Base-by-base conservation (phyloP, 2,797 vertebrate species). In the Lepidocolaptes lacrymiger region DNA sequence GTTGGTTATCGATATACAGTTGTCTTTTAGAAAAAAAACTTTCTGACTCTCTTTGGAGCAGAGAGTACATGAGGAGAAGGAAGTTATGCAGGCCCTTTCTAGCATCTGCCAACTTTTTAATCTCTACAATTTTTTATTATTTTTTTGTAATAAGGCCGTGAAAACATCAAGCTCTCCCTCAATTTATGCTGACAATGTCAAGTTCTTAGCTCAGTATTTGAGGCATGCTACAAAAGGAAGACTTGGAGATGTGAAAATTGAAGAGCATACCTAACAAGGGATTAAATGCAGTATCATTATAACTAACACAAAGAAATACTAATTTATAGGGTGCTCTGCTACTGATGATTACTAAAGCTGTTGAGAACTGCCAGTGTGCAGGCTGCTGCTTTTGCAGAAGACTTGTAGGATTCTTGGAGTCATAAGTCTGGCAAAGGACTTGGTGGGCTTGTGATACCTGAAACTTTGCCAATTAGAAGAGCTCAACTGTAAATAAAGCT, bases 351-450 rank as follows among this genome's bases (percentile, higher is more conserved):
- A 37, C 41, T 80, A 44, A 72, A 83, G 41, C 84, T 89, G 61
- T 22, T 64, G 75, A 88, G 68, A 80, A 2, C 39, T 62, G 72
- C 39, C 24, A 24, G 34, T 2, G 8, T 72, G 66, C 76, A 76
- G 49, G 43, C 64, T 77, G 43, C 48, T 11, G 46, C 64, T 87
- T 87, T 68, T 88, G 34, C 54, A n/a, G 61, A 28, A 71, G 69
- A 64, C 58, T 69, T 90, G 76, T 72, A 36, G 41, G 61, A 76
- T 95, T 93, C 36, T 44, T 90, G 77, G 22, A 85, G 68, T n/a
- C 1, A 0, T 21, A 44, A 63, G 34, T 56, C 73, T 91, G 89
- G 58, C 61, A 66, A 1, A 80, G 44, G 73, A 87, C 21, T 28
- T 37, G 41, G 22, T 79, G 58, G 43, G 46, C 56, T 91, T 95